phyloP scores from a whole-genome alignment of 2,888 invertebrate species.

The Peribatodes rhomboidaria region DNA sequence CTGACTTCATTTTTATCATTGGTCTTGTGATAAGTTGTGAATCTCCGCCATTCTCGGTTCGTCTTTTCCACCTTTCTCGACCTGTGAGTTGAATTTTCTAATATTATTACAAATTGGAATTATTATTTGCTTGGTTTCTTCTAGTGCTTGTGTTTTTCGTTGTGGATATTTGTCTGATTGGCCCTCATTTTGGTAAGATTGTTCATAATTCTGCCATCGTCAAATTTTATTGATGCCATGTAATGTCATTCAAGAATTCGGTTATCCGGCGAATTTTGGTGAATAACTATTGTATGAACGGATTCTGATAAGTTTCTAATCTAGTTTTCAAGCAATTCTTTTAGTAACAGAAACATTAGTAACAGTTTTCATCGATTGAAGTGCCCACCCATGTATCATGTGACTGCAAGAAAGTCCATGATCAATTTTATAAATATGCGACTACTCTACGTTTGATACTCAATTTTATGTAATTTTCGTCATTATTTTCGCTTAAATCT shows the following conservation, averaged over 20 bases:
- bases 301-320: neutral
- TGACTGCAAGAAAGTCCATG: conserved; percentile 49
- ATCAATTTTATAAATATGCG: too few relatives aligned
- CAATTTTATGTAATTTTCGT: neutral
- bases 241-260: conserved; percentile 58
- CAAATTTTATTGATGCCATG: conserved; percentile 52
- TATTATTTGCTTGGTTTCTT: conserved; percentile 53
- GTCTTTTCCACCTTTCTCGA: conserved; percentile 83
- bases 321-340: neutral
- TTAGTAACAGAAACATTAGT: neutral
- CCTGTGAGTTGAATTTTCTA: conserved; percentile 79
- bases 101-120: conserved; percentile 55
- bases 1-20: conserved; percentile 85
- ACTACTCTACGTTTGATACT: too few relatives aligned
- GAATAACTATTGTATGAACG: conserved; percentile 5
- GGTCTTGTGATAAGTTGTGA: conserved; percentile 86
- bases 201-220: conserved; percentile 63
- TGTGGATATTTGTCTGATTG: conserved; percentile 55
- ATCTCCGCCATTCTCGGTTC: conserved; percentile 85
- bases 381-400: conserved; percentile 61
- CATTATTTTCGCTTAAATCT: neutral
- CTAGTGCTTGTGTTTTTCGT: conserved; percentile 67
- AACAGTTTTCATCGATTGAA: neutral
- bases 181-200: conserved; percentile 64
- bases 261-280: conserved; percentile 32